Percentiles rank a stretch among this genome's conserved stretches.
phyloP scores from a whole-genome alignment of 2,888 invertebrate species.

The Seira sanloemensis region DNA sequence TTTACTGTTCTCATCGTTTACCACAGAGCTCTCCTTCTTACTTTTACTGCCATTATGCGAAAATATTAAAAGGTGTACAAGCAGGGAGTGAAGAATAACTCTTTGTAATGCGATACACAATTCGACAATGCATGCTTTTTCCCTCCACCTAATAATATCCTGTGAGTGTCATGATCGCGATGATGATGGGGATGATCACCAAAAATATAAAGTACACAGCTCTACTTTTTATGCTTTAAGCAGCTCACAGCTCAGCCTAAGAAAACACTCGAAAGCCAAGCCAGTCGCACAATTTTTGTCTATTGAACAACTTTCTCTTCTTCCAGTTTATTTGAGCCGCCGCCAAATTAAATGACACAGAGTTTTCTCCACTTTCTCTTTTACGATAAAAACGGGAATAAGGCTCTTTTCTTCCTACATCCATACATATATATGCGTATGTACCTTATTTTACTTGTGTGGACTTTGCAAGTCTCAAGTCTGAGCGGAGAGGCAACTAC shows the following conservation, averaged over 20 bases:
- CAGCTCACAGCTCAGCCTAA: neutral
- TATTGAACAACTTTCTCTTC: conserved; percentile 57
- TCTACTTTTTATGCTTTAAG: neutral
- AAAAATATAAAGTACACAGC: neutral
- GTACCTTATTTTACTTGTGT: no score
- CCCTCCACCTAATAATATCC: conserved; percentile 49
- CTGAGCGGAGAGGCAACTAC: neutral
- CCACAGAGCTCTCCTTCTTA: neutral
- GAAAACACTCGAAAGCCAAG: neutral
- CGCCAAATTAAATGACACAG: conserved; percentile 67
- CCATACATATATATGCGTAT: neutral
- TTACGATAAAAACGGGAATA: neutral
- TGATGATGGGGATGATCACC: neutral
- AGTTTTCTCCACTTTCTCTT: conserved; percentile 44
- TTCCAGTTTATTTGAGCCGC: conserved; percentile 66
- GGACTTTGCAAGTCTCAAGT: no score
- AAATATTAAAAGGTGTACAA: conserved; percentile 23
- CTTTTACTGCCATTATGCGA: neutral
- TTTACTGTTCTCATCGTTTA: conserved; percentile 19
- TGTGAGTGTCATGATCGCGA: neutral
- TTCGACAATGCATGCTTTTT: conserved; percentile 9
- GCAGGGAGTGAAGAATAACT: conserved; percentile 19
- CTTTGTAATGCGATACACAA: conserved; percentile 43
- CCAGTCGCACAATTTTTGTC: conserved; percentile 24
- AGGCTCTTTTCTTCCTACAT: neutral